phyloP scores from a whole-genome alignment of 2,888 invertebrate genomes.

The Crematogaster levior region DNA sequence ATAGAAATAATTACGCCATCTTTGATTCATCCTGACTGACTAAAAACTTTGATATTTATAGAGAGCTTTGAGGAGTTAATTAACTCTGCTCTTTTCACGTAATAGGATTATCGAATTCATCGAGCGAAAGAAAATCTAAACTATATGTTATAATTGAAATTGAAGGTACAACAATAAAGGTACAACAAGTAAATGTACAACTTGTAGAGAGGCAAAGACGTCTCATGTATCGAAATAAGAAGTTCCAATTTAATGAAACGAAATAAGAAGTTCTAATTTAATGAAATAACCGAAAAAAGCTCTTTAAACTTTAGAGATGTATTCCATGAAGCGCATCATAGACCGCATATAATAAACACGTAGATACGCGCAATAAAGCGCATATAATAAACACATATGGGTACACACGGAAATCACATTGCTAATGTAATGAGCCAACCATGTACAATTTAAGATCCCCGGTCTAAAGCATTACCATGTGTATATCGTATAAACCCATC shows the following conservation, averaged over 20 bases:
- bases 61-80: not conserved
- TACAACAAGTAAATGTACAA: not conserved
- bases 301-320: not conserved
- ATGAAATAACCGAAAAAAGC: not conserved
- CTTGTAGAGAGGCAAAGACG: not conserved
- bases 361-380: conserved; percentile 18
- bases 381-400: not conserved
- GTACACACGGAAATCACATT: conserved; percentile 38
- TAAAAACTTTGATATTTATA: not conserved
- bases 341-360: conserved; percentile 26
- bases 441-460: conserved; percentile 39
- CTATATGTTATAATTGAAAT: not conserved
- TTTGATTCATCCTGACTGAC: not conserved
- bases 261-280: conserved; percentile 7
- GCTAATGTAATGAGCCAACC: conserved; percentile 46
- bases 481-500: conserved; percentile 39
- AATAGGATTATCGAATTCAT: not conserved
- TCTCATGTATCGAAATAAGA: not conserved
- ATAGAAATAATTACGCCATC: not conserved
- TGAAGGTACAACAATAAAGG: not conserved
- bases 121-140: not conserved
- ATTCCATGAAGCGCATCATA: not conserved
- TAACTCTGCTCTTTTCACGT: not conserved
- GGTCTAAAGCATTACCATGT: conserved; percentile 21
- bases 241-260: not conserved